phyloP scores from a whole-genome alignment of 2,888 invertebrate genomes.

The Ptilodon capucinus region DNA sequence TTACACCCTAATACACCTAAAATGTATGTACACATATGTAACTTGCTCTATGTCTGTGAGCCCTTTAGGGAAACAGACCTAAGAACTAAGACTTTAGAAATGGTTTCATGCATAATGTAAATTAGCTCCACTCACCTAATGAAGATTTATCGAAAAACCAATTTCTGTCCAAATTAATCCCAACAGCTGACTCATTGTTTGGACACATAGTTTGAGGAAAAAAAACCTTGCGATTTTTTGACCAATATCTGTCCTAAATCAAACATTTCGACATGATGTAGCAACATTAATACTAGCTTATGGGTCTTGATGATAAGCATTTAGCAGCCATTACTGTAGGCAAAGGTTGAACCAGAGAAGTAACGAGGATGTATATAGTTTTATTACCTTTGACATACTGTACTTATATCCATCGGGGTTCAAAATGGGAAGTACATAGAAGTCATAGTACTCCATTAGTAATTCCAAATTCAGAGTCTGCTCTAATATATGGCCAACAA shows the following conservation, averaged over 20 bases:
- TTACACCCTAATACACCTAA: no score
- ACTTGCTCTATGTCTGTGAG: no score
- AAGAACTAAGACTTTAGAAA: no score
- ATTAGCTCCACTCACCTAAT: neutral
- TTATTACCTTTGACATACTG: slow-evolving; percentile 48
- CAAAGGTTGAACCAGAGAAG: no score
- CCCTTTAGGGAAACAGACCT: no score
- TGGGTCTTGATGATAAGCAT: no score
- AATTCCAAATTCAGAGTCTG: slow-evolving; percentile 20
- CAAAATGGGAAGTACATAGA: slow-evolving; percentile 65
- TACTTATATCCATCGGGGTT: slow-evolving; percentile 72
- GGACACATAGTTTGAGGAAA: slow-evolving; percentile 46
- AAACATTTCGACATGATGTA: neutral
- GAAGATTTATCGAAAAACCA: slow-evolving; percentile 43
- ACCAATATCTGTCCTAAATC: slow-evolving; percentile 60
- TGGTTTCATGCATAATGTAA: no score
- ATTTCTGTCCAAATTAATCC: slow-evolving; percentile 66
- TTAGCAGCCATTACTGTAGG: no score
- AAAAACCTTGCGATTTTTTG: slow-evolving; percentile 58
- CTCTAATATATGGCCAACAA: slow-evolving; percentile 43
- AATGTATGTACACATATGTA: no score
- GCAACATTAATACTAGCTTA: neutral
- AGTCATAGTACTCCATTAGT: slow-evolving; percentile 47
- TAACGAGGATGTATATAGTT: neutral
- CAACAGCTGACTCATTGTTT: slow-evolving; percentile 37